Conservation (phyloP, 2,888 invertebrate species). For the Bimastos eiseni region DNA sequence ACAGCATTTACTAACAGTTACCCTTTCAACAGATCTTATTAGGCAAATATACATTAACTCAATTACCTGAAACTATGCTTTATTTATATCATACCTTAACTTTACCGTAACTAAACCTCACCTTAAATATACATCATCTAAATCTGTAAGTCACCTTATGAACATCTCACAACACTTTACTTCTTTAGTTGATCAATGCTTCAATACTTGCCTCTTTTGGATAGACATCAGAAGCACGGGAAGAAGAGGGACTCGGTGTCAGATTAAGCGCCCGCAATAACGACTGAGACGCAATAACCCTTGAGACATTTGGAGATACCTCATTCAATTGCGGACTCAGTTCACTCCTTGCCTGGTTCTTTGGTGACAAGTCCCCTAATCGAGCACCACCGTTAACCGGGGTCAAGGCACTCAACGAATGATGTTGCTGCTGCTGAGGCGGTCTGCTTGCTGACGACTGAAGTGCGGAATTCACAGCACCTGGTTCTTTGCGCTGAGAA, state of each 20-base stretch:
- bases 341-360: neutral
- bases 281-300: neutral
- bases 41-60: no score
- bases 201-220: conserved; percentile 13
- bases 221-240: neutral
- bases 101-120: neutral
- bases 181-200: neutral
- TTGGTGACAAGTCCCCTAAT: neutral
- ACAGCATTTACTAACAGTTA: no score
- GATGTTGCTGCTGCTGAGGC: neutral
- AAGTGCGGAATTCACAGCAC: neutral
- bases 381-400: neutral
- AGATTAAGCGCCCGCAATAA: conserved; percentile 13
- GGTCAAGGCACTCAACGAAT: neutral
- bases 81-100: neutral
- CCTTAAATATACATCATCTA: neutral
- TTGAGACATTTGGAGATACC: neutral
- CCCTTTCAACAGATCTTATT: no score
- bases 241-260: neutral
- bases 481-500: neutral
- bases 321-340: neutral
- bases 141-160: neutral
- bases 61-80: neutral
- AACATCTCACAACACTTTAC: neutral
- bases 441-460: conserved; percentile 13